Percentiles rank a stretch among this genome's conserved stretches.
phyloP scores from a whole-genome alignment of 2,888 invertebrate genomes.

The Coremacera marginata region DNA sequence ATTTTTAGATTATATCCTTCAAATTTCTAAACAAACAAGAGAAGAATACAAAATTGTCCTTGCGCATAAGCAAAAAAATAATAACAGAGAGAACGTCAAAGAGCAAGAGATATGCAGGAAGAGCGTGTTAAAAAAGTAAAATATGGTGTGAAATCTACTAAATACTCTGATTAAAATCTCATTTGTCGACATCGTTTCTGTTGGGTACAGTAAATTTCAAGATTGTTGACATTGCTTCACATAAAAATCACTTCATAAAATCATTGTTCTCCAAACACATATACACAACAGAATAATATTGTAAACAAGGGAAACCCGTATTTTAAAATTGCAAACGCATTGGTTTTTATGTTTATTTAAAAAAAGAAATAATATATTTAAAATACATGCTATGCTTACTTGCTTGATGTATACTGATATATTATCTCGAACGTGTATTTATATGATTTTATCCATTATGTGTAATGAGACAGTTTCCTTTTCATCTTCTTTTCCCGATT shows the following conservation, averaged over 20 bases:
- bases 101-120: not conserved
- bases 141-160: not conserved
- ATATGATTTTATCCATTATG: too few relatives aligned
- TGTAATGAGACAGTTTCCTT: too few relatives aligned
- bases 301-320: not conserved
- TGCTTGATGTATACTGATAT: too few relatives aligned
- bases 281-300: not conserved
- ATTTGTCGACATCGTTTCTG: not conserved
- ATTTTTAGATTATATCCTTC: not conserved
- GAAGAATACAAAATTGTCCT: constrained; percentile 17
- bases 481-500: too few relatives aligned
- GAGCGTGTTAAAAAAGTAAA: not conserved
- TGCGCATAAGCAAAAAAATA: constrained; percentile 10
- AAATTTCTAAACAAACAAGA: not conserved
- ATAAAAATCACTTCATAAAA: not conserved
- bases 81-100: not conserved
- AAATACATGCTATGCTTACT: not conserved
- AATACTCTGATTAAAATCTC: not conserved
- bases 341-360: not conserved
- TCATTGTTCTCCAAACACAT: not conserved
- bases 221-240: not conserved
- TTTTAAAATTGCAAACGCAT: constrained; percentile 12
- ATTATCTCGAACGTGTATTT: too few relatives aligned
- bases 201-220: not conserved
- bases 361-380: not conserved